Base-by-base conservation (phyloP, 2,888 invertebrate genomes). In the Agrochola lota region DNA sequence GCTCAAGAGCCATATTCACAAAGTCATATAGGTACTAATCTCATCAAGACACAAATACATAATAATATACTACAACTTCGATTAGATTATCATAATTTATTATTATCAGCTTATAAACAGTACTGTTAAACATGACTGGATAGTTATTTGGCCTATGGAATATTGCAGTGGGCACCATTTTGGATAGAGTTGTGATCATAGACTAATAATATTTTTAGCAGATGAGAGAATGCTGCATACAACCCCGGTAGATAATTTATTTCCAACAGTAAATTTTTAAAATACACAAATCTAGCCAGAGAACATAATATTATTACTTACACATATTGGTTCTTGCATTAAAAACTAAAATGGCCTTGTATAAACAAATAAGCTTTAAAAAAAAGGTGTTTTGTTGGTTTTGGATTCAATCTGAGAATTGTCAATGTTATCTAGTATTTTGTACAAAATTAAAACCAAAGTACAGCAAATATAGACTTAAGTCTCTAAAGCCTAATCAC, bases 81-180 rank as follows among this genome's bases (percentile, higher is more conserved):
- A 81, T 78, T 66, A 81, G 57, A 66, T 52, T 72, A 49, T 49
- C 40, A 43, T 40, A 17, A 63, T 80, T 55, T n/a, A 72, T 63
- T 72, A 57, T 30, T 64, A 63, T n/a, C 35, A 35, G 17, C 30
- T 35, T n/a, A 26, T 46, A 67, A 68, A 78, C 43, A 43, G n/a
- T 80, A 20, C 71, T 71, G 40, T 20, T 17, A 49, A 78, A 72
- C 80, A 64, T 57, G 20, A 80, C 15, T 64, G 49, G 26, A 40
- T 63, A 57, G n/a, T 49, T 17, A 46, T 55, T 15, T 9, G 9
- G n/a, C n/a, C 7, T 15, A n/a, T 30, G 1, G n/a, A 55, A 55
- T 71, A 69, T 52, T 46, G 35, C 23, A 80, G 12, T 59, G 63
- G 9, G 35, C 26, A 57, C 8, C 17, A 17, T 52, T 26, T 43